Percentiles rank a stretch among this genome's conserved stretches.
Conservation (phyloP, 2,113 vertebrate species). For the Limnothrissa miodon region DNA sequence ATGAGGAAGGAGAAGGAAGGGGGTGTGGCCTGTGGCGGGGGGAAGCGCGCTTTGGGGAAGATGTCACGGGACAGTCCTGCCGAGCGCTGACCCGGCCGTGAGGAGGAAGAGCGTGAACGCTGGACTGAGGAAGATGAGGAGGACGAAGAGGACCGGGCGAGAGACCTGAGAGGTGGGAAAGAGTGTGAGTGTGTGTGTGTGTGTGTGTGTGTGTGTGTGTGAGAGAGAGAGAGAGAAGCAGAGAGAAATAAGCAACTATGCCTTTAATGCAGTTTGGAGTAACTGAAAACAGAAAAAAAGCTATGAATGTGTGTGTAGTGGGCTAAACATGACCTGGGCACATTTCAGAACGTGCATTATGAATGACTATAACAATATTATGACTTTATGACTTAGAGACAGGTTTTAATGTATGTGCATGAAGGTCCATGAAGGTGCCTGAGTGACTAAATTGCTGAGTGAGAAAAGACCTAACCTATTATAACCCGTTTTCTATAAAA, state of each 20-base stretch:
- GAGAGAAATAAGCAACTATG: neutral
- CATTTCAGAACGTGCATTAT: too few relatives aligned
- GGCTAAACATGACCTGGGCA: neutral
- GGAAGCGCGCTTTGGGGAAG: slow-evolving; percentile 84
- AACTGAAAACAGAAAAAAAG: neutral
- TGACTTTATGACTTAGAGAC: too few relatives aligned
- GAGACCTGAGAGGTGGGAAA: slow-evolving; percentile 50
- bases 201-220: too few relatives aligned
- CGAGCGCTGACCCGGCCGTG: slow-evolving; percentile 67
- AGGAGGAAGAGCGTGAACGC: slow-evolving; percentile 69
- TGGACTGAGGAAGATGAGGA: slow-evolving; percentile 65
- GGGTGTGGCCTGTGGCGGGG: slow-evolving; percentile 64
- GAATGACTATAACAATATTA: too few relatives aligned
- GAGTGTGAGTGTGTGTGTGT: neutral
- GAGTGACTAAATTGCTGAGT: too few relatives aligned
- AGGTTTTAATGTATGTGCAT: too few relatives aligned
- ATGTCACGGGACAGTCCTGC: slow-evolving; percentile 73
- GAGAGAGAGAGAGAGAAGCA: neutral
- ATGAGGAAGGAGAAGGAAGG: slow-evolving; percentile 82
- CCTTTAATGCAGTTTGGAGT: neutral
- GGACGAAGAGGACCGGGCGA: slow-evolving; percentile 67
- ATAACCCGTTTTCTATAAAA: too few relatives aligned
- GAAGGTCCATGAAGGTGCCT: too few relatives aligned
- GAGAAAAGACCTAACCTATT: too few relatives aligned
- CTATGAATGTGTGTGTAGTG: neutral